Evolutionary conservation across 1,140 invertebrate species (phyloP).

Genomic region (Pseudobourletiella spinata): DNA sequence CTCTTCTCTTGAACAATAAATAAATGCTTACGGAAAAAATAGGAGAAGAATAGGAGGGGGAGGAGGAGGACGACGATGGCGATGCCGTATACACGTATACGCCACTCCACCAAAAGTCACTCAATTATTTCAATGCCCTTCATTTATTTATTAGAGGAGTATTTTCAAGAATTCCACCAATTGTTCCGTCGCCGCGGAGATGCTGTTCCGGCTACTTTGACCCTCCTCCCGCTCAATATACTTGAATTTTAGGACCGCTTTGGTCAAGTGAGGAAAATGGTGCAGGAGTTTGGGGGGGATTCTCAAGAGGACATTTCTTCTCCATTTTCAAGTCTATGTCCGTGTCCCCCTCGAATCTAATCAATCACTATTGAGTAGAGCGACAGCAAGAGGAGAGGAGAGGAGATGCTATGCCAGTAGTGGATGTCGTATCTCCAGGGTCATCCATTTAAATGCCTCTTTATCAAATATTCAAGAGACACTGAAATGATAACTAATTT

Average conservation of each 20-base stretch:
- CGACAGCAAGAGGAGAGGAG: neutral
- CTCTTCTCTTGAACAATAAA: too few species aligned
- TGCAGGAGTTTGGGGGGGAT: too few species aligned
- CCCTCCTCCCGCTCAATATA: neutral
- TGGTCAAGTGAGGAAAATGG: too few species aligned
- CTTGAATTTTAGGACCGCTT: too few species aligned
- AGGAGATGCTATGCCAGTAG: too few species aligned
- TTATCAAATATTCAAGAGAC: constrained; percentile 7
- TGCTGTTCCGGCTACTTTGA: neutral
- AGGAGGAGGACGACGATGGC: neutral
- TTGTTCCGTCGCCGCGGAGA: neutral
- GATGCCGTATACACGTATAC: neutral
- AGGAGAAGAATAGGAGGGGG: neutral
- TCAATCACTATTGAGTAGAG: neutral
- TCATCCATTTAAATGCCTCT: too few species aligned
- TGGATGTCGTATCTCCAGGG: too few species aligned
- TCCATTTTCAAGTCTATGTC: too few species aligned
- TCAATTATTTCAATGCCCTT: constrained; percentile 10
- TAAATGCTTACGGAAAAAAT: neutral
- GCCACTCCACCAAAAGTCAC: too few species aligned
- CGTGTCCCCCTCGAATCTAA: too few species aligned
- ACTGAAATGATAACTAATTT: constrained; percentile 3
- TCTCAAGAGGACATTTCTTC: too few species aligned
- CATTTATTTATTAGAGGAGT: constrained; percentile 5
- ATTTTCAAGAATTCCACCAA: neutral